Percentiles rank a stretch among this genome's conserved stretches.
These are phyloP conservation scores for Poicephalus gulielmi DNA, from an alignment of 2,113 vertebrate species.

Conservation along the genomic window DNA sequence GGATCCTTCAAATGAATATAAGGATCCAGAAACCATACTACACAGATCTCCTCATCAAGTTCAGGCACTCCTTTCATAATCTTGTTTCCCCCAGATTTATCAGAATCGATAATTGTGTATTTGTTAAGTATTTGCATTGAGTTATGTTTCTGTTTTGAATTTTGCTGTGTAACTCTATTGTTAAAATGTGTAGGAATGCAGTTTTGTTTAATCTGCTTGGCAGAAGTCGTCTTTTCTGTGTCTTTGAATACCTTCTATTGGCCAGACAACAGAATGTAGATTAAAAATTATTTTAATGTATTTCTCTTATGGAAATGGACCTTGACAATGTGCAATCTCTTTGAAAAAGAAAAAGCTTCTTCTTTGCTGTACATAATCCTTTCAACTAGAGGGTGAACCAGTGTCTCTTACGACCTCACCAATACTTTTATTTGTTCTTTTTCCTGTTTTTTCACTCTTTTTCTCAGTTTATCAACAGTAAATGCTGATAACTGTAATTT, in stretches of 20 bases:
- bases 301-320: slow-evolving; percentile 2
- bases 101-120: not conserved
- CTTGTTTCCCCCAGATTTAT: not conserved
- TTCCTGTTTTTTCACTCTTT: not conserved
- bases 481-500: not conserved
- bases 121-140: not conserved
- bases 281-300: slow-evolving; percentile 46
- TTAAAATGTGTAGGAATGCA: slow-evolving; percentile 1
- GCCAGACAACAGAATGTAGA: slow-evolving; percentile 49
- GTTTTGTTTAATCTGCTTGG: slow-evolving; percentile 23
- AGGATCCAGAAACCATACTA: slow-evolving; percentile 86
- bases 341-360: slow-evolving; percentile 43
- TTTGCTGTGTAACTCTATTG: not conserved
- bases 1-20: slow-evolving; percentile 83
- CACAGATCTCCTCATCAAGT: slow-evolving; percentile 92
- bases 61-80: slow-evolving; percentile 86
- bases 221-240: slow-evolving; percentile 5
- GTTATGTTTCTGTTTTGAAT: slow-evolving; percentile 29
- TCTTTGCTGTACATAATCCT: slow-evolving; percentile 24
- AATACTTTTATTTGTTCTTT: not conserved
- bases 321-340: not conserved
- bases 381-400: not conserved
- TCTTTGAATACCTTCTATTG: slow-evolving; percentile 19
- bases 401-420: not conserved
- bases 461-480: not conserved